Percentiles rank a stretch among this genome's conserved stretches.
phyloP scores from a whole-genome alignment of 2,888 invertebrate genomes.

The Halictus quadricinctus region DNA sequence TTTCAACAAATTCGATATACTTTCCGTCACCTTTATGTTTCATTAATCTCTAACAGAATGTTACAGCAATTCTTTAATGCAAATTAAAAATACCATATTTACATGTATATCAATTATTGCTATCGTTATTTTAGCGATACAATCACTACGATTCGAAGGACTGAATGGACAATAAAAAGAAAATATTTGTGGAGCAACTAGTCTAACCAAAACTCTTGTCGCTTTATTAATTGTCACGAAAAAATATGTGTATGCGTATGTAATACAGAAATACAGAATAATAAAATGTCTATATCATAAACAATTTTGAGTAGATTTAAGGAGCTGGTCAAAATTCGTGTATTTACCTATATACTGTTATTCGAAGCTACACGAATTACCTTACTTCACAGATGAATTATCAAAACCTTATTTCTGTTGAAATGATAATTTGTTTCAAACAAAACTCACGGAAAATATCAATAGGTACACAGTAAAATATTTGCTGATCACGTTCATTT shows the following conservation, averaged over 20 bases:
- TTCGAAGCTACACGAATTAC: slow-evolving; percentile 34
- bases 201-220: slow-evolving; percentile 58
- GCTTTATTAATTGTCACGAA: slow-evolving; percentile 67
- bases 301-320: slow-evolving; percentile 50
- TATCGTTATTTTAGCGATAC: neutral
- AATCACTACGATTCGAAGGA: neutral
- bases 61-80: neutral
- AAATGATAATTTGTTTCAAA: slow-evolving; percentile 1
- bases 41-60: neutral
- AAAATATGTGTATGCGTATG: slow-evolving; percentile 31
- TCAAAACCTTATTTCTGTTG: slow-evolving; percentile 34
- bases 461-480: slow-evolving; percentile 21
- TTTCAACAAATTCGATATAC: neutral
- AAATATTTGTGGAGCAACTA: slow-evolving; percentile 30
- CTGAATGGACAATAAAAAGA: slow-evolving; percentile 38
- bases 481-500: slow-evolving; percentile 24
- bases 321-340: slow-evolving; percentile 32
- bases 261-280: slow-evolving; percentile 61
- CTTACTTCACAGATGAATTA: slow-evolving; percentile 20
- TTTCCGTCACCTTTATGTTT: neutral
- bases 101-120: neutral
- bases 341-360: slow-evolving; percentile 16
- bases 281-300: slow-evolving; percentile 60
- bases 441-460: neutral
- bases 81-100: neutral